phyloP scores from a whole-genome alignment of 2,113 vertebrate species.

The Lepus europaeus region DNA sequence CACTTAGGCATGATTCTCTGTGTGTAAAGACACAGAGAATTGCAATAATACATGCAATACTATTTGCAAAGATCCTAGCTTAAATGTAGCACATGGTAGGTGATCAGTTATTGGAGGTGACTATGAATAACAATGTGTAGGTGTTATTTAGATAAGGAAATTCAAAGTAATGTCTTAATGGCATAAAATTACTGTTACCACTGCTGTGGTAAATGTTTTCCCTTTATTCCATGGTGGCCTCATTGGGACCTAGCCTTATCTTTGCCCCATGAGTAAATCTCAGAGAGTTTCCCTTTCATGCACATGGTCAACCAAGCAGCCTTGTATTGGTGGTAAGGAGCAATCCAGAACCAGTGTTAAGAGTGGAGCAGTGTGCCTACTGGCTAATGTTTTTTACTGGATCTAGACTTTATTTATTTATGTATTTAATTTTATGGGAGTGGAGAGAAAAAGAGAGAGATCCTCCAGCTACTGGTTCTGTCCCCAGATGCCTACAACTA shows the following conservation, averaged over 20 bases:
- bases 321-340: neutral
- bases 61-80: constrained; percentile 6
- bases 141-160: constrained; percentile 46
- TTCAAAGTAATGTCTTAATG: neutral
- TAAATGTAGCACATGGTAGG: neutral
- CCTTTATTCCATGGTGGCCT: neutral
- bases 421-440: too few relatives aligned
- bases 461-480: too few relatives aligned
- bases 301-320: neutral
- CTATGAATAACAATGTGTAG: neutral
- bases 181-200: neutral
- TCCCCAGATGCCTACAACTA: too few relatives aligned
- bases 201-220: neutral
- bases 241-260: neutral
- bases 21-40: constrained; percentile 6
- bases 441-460: too few relatives aligned
- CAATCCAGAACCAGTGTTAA: neutral
- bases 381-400: neutral
- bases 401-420: neutral
- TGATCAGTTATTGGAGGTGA: neutral
- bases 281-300: neutral
- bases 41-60: neutral
- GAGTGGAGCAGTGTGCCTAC: neutral
- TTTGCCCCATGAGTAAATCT: constrained; percentile 33
- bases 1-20: neutral